These are phyloP conservation scores for Alca torda DNA, from an alignment of 2,797 vertebrate species.

Conservation along the genomic window DNA sequence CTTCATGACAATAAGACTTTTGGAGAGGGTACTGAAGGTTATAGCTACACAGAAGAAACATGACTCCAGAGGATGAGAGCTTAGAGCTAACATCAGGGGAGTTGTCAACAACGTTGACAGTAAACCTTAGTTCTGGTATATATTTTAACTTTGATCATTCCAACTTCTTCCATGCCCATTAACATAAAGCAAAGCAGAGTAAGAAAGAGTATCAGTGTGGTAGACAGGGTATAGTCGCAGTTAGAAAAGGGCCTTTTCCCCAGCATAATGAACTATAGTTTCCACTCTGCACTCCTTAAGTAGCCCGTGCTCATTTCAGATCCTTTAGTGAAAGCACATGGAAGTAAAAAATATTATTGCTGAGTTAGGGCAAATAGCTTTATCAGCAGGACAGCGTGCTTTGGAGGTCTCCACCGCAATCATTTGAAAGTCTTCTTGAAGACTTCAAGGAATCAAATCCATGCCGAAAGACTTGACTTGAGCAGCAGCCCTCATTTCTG, in stretches of 20 bases:
- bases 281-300: not conserved
- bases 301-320: not conserved
- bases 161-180: not conserved
- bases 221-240: not conserved
- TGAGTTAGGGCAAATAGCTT: not conserved
- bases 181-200: not conserved
- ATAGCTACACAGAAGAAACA: not conserved
- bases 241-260: not conserved
- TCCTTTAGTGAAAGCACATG: not conserved
- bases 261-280: not conserved
- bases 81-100: not conserved
- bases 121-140: not conserved
- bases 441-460: conserved; percentile 63
- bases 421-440: conserved; percentile 64
- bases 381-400: not conserved
- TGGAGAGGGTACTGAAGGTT: not conserved
- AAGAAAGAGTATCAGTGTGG: not conserved
- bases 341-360: not conserved
- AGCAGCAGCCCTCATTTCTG: conserved; percentile 47
- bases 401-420: not conserved
- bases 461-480: conserved; percentile 55
- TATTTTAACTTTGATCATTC: not conserved
- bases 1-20: not conserved
- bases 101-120: not conserved
- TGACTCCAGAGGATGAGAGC: not conserved